Evolutionary conservation across 1,140 invertebrate genomes (phyloP).

Genomic region (Sesamia nonagrioides): DNA sequence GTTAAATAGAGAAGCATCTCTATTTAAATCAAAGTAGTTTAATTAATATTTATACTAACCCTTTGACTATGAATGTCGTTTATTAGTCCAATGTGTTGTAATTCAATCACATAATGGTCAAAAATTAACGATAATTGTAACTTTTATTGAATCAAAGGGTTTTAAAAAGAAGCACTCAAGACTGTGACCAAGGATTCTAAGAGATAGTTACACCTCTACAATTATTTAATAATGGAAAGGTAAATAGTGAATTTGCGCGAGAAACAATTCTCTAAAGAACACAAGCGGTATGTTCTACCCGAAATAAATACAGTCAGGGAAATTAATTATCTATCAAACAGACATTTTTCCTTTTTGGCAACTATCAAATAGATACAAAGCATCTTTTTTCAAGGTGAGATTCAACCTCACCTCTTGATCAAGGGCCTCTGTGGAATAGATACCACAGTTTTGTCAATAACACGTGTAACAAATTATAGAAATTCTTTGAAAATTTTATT

Average conservation of each 20-base stretch:
- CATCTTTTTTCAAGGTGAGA: too few relatives aligned
- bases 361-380: too few relatives aligned
- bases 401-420: too few relatives aligned
- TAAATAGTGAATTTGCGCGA: constrained; percentile 40
- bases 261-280: constrained; percentile 40
- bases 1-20: too few relatives aligned
- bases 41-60: neutral
- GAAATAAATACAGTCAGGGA: constrained; percentile 14
- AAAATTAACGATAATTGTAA: constrained; percentile 8
- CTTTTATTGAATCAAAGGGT: constrained; percentile 20
- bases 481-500: too few relatives aligned
- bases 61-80: constrained; percentile 6
- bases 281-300: constrained; percentile 41
- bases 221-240: constrained; percentile 34
- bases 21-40: constrained; percentile 14
- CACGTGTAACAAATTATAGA: too few relatives aligned
- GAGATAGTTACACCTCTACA: constrained; percentile 6
- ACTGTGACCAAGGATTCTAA: constrained; percentile 13
- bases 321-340: too few relatives aligned
- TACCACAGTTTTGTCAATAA: too few relatives aligned
- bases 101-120: neutral
- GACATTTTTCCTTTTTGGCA: too few relatives aligned
- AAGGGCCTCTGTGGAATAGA: too few relatives aligned
- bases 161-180: constrained; percentile 38
- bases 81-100: constrained; percentile 1